These are phyloP conservation scores for Acholoe squamosa DNA, from an alignment of 2,888 invertebrate genomes.

Conservation along the genomic window DNA sequence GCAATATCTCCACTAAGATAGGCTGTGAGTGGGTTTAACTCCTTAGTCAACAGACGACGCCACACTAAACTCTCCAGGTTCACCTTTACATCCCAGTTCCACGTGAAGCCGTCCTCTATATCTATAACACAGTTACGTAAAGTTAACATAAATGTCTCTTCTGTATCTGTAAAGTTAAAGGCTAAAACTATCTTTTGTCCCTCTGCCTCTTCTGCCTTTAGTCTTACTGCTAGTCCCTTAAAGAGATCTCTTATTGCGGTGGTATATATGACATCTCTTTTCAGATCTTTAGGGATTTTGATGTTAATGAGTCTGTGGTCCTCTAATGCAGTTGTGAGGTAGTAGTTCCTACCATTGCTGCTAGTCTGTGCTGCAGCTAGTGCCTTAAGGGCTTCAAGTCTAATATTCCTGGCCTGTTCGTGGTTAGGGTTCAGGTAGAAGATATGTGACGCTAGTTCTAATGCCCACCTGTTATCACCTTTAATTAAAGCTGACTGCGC, in stretches of 20 bases:
- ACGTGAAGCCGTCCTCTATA: neutral
- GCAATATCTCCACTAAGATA: constrained; percentile 36
- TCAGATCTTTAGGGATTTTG: neutral
- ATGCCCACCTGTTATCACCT: constrained; percentile 76
- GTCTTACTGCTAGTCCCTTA: neutral
- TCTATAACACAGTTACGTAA: constrained; percentile 40
- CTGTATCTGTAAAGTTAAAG: constrained; percentile 60
- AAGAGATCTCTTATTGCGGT: neutral
- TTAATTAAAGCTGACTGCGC: constrained; percentile 72
- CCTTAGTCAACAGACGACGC: neutral
- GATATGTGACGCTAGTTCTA: constrained; percentile 74
- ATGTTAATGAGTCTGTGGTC: constrained; percentile 66
- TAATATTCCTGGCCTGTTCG: constrained; percentile 44
- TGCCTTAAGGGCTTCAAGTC: constrained; percentile 61
- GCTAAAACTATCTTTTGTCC: neutral
- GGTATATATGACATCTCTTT: neutral
- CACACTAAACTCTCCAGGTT: neutral
- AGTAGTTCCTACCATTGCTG: constrained; percentile 77
- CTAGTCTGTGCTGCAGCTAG: constrained; percentile 72
- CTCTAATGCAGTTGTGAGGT: constrained; percentile 75
- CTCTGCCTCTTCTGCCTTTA: constrained; percentile 41
- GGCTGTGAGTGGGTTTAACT: neutral
- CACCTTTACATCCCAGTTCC: constrained; percentile 43
- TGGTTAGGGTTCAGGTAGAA: constrained; percentile 63
- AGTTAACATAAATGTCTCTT: neutral